Base-by-base conservation (phyloP, 2,888 invertebrate genomes). In the Abrostola triplasia region DNA sequence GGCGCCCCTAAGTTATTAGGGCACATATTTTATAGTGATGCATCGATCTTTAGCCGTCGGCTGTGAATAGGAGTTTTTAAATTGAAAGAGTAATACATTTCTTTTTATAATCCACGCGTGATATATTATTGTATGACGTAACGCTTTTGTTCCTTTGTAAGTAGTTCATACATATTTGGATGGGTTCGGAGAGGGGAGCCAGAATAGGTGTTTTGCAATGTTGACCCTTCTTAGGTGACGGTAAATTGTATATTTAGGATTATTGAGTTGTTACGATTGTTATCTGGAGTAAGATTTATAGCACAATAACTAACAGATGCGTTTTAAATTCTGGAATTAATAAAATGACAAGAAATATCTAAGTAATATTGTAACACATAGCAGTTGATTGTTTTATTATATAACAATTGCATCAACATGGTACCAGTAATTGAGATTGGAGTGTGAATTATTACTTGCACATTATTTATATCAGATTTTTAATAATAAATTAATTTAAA, bases 11-110 rank as follows among this genome's bases (percentile, higher is more conserved):
- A 87, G 83, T 86, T 85, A 88, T 90, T 84, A 82, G 85, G 79
- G 74, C 76, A 87, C 86, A 88, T 87, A 88, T 88, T 89, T 88
- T 86, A 86, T 86, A 86, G 84, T 85, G 86, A 87, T 86, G 81
- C 91, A 91, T 91, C 88, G 88, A 90, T 91, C 90, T 88, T 78
- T 67, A 54, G 77, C 74, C 81, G 84, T 85, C 81, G 77, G 70
- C 81, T 85, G 82, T 90, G 90, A 90, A 91, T 88, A 87, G 89
- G 83, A 84, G 87, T 87, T 88, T 89, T 85, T 64, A 85, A 90
- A 88, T 87, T 86, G 88, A 85, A 88, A 85, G 89, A 84, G 84
- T 89, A 83, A 86, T 87, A 85, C 77, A 76, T 81, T 83, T 81
- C 79, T 85, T 84, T 81, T 82, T 85, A 80, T 82, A 82, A 85